Conservation (phyloP, 2,113 vertebrate genomes). For the Larimichthys polyactis region DNA sequence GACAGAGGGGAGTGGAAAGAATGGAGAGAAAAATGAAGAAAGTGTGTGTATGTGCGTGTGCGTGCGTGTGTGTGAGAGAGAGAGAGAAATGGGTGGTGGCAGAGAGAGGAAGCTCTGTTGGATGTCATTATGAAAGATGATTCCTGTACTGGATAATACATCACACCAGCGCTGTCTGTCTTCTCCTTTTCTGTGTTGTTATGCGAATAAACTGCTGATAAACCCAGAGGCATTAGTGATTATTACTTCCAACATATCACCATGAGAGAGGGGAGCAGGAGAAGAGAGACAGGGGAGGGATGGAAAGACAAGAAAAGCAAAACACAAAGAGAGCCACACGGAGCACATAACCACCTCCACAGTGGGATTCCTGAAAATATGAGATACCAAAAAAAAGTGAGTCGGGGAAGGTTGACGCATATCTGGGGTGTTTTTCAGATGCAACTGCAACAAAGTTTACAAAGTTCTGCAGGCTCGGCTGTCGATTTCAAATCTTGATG, state of each 20-base stretch:
- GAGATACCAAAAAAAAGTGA: slow-evolving; percentile 40
- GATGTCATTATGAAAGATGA: slow-evolving; percentile 88
- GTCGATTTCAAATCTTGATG: slow-evolving; percentile 27
- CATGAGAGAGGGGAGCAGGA: slow-evolving; percentile 55
- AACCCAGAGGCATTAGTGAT: slow-evolving; percentile 83
- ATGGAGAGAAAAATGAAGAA: slow-evolving; percentile 47
- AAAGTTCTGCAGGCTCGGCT: slow-evolving; percentile 61
- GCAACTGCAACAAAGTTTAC: slow-evolving; percentile 65
- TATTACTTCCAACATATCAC: slow-evolving; percentile 79
- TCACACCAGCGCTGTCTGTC: slow-evolving; percentile 81
- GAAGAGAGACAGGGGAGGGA: slow-evolving; percentile 47
- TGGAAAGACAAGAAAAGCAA: slow-evolving; percentile 55
- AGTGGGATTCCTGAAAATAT: slow-evolving; percentile 58
- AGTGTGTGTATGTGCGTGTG: slow-evolving; percentile 24
- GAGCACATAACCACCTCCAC: slow-evolving; percentile 64
- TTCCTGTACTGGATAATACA: slow-evolving; percentile 83
- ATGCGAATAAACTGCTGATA: slow-evolving; percentile 84
- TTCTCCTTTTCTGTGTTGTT: slow-evolving; percentile 74
- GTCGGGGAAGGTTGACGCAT: slow-evolving; percentile 44
- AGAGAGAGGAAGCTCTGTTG: slow-evolving; percentile 79
- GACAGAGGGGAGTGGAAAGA: slow-evolving; percentile 70
- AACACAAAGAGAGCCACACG: slow-evolving; percentile 62
- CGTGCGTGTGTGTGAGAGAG: slow-evolving; percentile 11
- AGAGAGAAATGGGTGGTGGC: slow-evolving; percentile 49
- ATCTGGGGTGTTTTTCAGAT: slow-evolving; percentile 48